These are phyloP conservation scores for Desmodus rotundus DNA, from an alignment of 2,113 vertebrate species.

Conservation along the genomic window DNA sequence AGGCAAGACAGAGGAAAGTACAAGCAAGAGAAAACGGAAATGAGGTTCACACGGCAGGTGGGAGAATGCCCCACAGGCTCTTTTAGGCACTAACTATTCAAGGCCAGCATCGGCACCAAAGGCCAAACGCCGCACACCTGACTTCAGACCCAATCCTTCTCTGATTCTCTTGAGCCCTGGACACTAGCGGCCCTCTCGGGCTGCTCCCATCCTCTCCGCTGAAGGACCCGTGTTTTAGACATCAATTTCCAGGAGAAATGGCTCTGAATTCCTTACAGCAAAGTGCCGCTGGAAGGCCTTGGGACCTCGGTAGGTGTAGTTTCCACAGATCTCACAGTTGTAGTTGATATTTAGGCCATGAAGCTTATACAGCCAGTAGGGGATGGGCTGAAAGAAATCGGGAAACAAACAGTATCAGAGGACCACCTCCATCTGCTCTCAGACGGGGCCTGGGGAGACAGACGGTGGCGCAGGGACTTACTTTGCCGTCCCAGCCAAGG, in stretches of 20 bases:
- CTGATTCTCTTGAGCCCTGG: neutral
- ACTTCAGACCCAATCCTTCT: neutral
- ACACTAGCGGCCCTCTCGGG: neutral
- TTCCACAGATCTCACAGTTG: conserved; percentile 99
- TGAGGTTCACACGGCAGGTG: neutral
- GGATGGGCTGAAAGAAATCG: conserved; percentile 88
- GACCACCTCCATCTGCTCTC: neutral
- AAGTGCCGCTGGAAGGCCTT: conserved; percentile 98
- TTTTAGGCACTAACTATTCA: neutral
- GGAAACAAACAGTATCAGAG: neutral
- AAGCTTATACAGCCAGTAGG: conserved; percentile 97
- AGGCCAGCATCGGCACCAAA: neutral
- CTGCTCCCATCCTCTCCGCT: neutral
- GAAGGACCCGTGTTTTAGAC: neutral
- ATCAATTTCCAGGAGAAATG: neutral
- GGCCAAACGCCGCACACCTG: neutral
- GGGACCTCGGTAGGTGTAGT: conserved; percentile 97
- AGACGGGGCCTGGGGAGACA: rapidly evolving
- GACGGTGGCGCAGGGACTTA: conserved; percentile 47
- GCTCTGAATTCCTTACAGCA: conserved; percentile 80
- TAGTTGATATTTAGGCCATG: conserved; percentile 99
- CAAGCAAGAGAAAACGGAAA: neutral
- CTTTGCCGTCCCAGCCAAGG: conserved; percentile 98
- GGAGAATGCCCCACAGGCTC: neutral
- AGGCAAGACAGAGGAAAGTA: neutral